phyloP scores from a whole-genome alignment of 2,888 invertebrate species.

The Hemaris fuciformis region DNA sequence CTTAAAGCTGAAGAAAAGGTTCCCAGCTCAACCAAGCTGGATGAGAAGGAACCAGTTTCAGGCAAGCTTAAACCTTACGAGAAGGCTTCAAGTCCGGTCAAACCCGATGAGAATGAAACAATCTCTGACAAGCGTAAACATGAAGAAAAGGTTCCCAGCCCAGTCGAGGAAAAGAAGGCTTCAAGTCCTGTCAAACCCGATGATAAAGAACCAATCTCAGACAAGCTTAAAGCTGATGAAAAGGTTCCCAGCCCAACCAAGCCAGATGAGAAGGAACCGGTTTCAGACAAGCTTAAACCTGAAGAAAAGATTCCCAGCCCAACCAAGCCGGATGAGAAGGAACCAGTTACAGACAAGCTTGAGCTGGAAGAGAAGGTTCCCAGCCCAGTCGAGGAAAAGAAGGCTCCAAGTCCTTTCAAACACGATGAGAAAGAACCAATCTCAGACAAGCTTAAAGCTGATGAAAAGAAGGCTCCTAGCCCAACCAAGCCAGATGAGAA shows the following conservation, averaged over 20 bases:
- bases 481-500: background rate
- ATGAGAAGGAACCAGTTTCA: too few relatives aligned
- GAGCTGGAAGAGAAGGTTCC: background rate
- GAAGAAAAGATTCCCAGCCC: background rate
- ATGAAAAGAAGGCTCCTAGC: background rate
- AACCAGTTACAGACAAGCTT: background rate
- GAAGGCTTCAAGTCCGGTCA: too few relatives aligned
- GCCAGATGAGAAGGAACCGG: background rate
- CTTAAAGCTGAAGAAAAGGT: background rate
- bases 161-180: too few relatives aligned
- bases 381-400: background rate
- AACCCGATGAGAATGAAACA: background rate
- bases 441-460: background rate
- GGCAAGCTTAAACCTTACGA: too few relatives aligned
- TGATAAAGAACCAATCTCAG: background rate
- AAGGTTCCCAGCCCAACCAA: background rate
- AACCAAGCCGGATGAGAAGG: background rate
- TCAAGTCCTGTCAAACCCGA: too few relatives aligned
- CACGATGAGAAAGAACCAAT: background rate
- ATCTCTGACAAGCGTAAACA: too few relatives aligned
- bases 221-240: background rate
- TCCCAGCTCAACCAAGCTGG: constrained; percentile 13
- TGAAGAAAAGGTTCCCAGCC: background rate
- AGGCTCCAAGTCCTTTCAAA: background rate
- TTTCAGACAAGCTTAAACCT: background rate